Evolutionary conservation across 2,113 vertebrate species (phyloP), one percentile per base, ranked within the genome.

Genomic region (Nycticorax nycticorax): DNA sequence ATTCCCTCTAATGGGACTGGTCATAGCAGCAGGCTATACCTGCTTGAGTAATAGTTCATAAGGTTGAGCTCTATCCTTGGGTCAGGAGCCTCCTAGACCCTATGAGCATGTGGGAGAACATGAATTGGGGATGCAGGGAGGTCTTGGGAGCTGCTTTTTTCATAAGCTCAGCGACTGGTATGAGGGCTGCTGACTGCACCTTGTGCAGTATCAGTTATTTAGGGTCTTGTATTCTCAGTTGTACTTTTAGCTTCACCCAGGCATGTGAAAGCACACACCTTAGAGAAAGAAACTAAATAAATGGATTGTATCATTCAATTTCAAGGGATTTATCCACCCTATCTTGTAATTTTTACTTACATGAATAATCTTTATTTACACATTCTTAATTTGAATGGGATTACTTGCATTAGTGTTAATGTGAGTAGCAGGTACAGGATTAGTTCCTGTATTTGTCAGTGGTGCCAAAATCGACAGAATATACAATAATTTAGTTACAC

Each of bases 281-380:
- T 76, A 85, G 59, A 88, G 73, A 96, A 95, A 79, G n/a, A 92
- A 80, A 81, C 47, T 35, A 91, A 92, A 52, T 60, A 79, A 75
- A 89, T 95, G 48, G 14, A 82, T 94, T 62, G n/a, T 88, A 82
- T 95, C 8, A 78, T 89, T 95, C 63, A 59, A 45, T 96, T 96
- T 90, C 84, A 90, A 69, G 24, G 69, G 60, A 77, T 92, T 78
- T 87, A 92, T 80, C 89, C 72, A 67, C 50, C 35, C 41, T 95
- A 60, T 92, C 92, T 89, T 92, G 86, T 93, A 77, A 67, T 69
- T 93, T 96, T 95, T 86, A 85, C 59, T 94, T 85, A 83, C 85
- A 80, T 57, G 67, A 83, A 76, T 95, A 80, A 86, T 90, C 81
- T 85, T 93, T 92, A 92, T 90, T 95, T 96, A 86, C 47, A 86